Evolutionary conservation across 2,888 invertebrate genomes (phyloP).

Genomic region (Melangyna quadrimaculata): DNA sequence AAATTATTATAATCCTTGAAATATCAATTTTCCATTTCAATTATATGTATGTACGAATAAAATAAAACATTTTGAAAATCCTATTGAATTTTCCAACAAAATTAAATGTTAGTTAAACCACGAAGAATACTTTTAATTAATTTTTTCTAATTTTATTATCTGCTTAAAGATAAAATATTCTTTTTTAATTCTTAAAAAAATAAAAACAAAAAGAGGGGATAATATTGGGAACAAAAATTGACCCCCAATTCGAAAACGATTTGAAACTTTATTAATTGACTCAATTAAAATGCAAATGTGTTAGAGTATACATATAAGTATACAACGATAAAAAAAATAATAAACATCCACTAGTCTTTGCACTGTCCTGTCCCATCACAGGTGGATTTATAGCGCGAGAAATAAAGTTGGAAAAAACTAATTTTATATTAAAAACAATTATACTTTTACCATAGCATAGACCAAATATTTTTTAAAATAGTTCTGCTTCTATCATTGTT

Average conservation of each 20-base stretch:
- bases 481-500: no score
- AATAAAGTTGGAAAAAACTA: not conserved
- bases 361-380: not conserved
- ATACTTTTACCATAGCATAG: no score
- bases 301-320: not conserved
- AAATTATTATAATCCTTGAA: not conserved
- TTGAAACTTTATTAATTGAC: conserved; percentile 70
- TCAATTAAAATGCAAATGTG: conserved; percentile 69
- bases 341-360: not conserved
- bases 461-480: no score
- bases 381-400: not conserved
- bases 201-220: conserved; percentile 21
- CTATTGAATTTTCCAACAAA: not conserved
- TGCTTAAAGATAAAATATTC: conserved; percentile 36
- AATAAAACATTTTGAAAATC: conserved; percentile 8
- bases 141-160: conserved; percentile 16
- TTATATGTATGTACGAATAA: not conserved
- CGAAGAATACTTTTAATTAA: not conserved
- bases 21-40: not conserved
- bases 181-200: not conserved
- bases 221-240: no score
- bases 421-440: no score
- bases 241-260: conserved; percentile 55
- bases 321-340: not conserved
- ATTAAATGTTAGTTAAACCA: conserved; percentile 23